Evolutionary conservation across 2,888 invertebrate genomes (phyloP).

Genomic region (Acanthococcus lagerstroemiae): DNA sequence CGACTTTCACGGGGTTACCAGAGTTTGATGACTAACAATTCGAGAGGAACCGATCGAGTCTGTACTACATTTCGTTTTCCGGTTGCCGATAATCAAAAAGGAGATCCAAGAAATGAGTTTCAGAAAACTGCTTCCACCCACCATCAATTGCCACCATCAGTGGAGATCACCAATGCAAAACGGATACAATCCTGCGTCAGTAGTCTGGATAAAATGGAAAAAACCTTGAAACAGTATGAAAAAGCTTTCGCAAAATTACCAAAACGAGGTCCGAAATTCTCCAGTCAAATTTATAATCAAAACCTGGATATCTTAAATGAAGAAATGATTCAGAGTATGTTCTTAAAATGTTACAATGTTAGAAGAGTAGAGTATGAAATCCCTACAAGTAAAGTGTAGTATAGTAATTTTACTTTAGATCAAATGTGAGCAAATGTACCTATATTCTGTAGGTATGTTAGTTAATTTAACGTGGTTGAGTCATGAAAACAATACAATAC

Average conservation of each 20-base stretch:
- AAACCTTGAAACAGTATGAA: constrained; percentile 16
- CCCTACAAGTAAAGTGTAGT: constrained; percentile 6
- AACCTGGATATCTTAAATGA: constrained; percentile 13
- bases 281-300: constrained; percentile 3
- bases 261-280: constrained; percentile 7
- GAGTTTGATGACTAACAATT: not conserved
- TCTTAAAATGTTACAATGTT: constrained; percentile 15
- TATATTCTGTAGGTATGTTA: too few relatives aligned
- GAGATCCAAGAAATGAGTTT: not conserved
- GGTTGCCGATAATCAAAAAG: not conserved
- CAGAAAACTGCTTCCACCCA: not conserved
- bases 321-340: constrained; percentile 18
- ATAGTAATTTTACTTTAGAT: too few relatives aligned
- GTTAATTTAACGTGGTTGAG: too few relatives aligned
- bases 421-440: too few relatives aligned
- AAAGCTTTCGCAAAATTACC: constrained; percentile 7
- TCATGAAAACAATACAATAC: too few relatives aligned
- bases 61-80: constrained; percentile 13
- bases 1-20: constrained; percentile 15
- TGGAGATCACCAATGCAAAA: not conserved
- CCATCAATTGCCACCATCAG: not conserved
- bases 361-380: constrained; percentile 5
- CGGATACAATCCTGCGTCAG: constrained; percentile 3
- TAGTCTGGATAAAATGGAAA: constrained; percentile 20
- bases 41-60: not conserved